These are phyloP conservation scores for Scomber japonicus DNA, from an alignment of 2,113 vertebrate species.

Conservation along the genomic window DNA sequence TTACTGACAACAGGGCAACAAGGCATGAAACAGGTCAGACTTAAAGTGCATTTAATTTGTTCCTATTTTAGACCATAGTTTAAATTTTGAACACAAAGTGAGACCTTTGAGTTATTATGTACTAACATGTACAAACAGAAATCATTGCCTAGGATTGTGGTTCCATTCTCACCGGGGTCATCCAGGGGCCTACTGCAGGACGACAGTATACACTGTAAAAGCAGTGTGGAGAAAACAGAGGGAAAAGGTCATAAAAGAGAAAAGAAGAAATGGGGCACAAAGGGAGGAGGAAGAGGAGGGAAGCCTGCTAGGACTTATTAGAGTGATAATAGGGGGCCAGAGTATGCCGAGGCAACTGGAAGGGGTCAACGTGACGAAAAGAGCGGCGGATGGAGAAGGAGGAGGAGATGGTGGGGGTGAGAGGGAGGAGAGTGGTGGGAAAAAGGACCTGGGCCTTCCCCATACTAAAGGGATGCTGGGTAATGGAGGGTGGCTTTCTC, in stretches of 20 bases:
- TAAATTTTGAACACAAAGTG: too few species aligned
- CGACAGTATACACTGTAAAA: background rate
- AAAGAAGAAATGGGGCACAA: conserved; percentile 50
- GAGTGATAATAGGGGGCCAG: conserved; percentile 44
- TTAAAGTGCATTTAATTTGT: too few species aligned
- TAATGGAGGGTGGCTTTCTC: conserved; percentile 19
- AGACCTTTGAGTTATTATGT: too few species aligned
- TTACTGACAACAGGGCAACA: too few species aligned
- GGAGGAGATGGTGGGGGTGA: conserved; percentile 23
- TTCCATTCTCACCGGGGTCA: background rate
- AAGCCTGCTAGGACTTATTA: conserved; percentile 60
- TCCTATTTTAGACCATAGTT: too few species aligned
- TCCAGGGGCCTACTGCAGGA: background rate
- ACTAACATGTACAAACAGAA: background rate
- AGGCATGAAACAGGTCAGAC: background rate
- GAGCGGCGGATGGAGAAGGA: conserved; percentile 16
- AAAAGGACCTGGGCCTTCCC: conserved; percentile 41
- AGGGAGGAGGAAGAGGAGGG: conserved; percentile 37
- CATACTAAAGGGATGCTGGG: conserved; percentile 10
- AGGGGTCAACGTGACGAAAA: conserved; percentile 20
- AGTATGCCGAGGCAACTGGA: conserved; percentile 35
- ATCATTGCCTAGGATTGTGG: background rate
- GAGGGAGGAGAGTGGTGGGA: conserved; percentile 52
- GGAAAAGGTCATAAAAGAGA: conserved; percentile 58
- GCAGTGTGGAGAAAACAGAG: conserved; percentile 13